Base-by-base conservation (phyloP, 2,888 invertebrate species). In the Apamea sordens region DNA sequence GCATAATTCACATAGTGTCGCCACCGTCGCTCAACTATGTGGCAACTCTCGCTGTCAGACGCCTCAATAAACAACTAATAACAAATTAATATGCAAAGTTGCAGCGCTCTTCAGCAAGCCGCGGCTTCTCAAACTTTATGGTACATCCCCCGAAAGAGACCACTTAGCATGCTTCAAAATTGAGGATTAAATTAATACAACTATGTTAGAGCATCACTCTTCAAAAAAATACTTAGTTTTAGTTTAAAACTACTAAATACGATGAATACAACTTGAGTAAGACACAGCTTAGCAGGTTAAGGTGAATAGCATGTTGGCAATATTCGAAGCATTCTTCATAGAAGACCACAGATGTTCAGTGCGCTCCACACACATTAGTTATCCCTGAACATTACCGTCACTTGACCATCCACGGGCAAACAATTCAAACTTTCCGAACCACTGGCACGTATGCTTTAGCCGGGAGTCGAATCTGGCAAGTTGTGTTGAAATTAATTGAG, bases 401-500 rank as follows among this genome's bases (percentile, higher is more conserved):
- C 56, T 73, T 67, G 64, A 84, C 61, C 72, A 80, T 59, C 50
- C 63, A 67, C 47, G 44, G n/a, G 50, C 47, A 75, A 85, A 86
- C 80, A 73, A 77, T 82, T 28, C 13, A 79, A 90, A 89, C 83
- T 90, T 90, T 85, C 68, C 76, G 79, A 83, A 70, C 84, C 82
- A 69, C 81, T 83, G 79, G 70, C 74, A 81, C 84, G 77, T 76
- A n/a, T 59, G 71, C 76, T 80, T 70, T 75, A 74, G 71, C 63
- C 82, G 76, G 79, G 86, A 84, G 28, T 89, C 85, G 84, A 90
- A 89, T 79, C 86, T 59, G 28, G 74, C 75, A 84, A 88, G 70
- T 89, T 88, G 86, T 88, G 88, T 84, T 86, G 70, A 83, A 90
- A 88, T 90, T 90, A 90, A 90, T 90, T 90, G 88, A 85, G 86